phyloP scores from a whole-genome alignment of 2,888 invertebrate genomes.

The Apodemia mormo region DNA sequence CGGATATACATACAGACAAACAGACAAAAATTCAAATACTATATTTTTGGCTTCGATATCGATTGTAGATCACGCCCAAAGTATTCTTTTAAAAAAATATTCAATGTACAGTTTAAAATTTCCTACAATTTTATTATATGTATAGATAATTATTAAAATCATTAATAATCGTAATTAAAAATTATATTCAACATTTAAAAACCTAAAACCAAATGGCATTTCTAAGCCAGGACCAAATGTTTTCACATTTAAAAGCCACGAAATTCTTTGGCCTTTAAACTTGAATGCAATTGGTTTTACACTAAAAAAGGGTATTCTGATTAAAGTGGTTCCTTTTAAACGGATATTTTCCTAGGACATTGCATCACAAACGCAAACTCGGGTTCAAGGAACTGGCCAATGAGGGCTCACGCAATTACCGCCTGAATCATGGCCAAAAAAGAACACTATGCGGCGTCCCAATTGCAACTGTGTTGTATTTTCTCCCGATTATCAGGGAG shows the following conservation, averaged over 20 bases:
- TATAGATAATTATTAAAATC: no score
- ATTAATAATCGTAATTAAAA: no score
- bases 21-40: no score
- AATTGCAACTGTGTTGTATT: conserved; percentile 75
- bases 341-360: conserved; percentile 38
- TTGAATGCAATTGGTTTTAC: conserved; percentile 6
- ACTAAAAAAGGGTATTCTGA: conserved; percentile 33
- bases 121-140: no score
- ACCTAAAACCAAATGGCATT: not conserved
- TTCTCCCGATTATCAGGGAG: conserved; percentile 76
- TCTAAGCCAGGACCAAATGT: no score
- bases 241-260: no score
- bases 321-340: conserved; percentile 30
- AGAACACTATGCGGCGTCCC: conserved; percentile 68
- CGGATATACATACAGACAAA: no score
- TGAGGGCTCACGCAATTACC: conserved; percentile 66
- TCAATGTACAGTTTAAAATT: no score
- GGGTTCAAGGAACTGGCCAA: conserved; percentile 54
- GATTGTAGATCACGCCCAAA: no score
- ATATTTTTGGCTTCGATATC: no score
- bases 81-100: no score
- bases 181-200: not conserved
- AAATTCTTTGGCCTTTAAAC: not conserved
- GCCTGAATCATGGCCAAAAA: conserved; percentile 73
- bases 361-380: conserved; percentile 40